phyloP scores from a whole-genome alignment of 1,140 invertebrate species.

The Drosophila takahashii region DNA sequence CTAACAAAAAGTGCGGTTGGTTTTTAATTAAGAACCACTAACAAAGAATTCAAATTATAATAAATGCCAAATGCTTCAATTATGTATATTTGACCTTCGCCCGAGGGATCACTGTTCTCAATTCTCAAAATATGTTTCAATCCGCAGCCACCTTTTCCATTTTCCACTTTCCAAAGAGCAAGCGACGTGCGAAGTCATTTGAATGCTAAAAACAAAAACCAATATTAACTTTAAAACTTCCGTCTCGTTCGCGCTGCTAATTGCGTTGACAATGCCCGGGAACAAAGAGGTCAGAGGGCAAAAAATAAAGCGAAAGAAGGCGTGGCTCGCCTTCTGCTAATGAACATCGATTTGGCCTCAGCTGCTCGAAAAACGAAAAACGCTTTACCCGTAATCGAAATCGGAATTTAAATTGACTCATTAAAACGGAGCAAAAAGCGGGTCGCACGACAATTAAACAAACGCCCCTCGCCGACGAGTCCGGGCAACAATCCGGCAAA shows the following conservation, averaged over 20 bases:
- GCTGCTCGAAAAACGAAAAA: conserved; percentile 55
- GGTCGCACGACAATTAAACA: conserved; percentile 81
- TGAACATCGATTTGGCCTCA: conserved; percentile 78
- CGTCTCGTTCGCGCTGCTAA: conserved; percentile 51
- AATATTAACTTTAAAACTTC: conserved; percentile 73
- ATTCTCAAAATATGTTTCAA: conserved; percentile 38
- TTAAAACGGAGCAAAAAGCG: conserved; percentile 79
- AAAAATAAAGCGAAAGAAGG: conserved; percentile 27
- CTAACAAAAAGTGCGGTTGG: conserved; percentile 57
- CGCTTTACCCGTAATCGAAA: conserved; percentile 72
- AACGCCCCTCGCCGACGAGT: conserved; percentile 35
- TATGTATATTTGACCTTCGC: conserved; percentile 38
- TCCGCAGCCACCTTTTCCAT: conserved; percentile 19
- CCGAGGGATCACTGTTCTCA: not conserved
- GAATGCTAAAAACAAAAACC: conserved; percentile 55
- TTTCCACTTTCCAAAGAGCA: not conserved
- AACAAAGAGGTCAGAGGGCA: conserved; percentile 39
- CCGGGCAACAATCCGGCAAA: conserved; percentile 9
- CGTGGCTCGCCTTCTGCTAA: conserved; percentile 61
- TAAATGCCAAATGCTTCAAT: conserved; percentile 26
- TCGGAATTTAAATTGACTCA: conserved; percentile 83
- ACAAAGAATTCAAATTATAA: conserved; percentile 42
- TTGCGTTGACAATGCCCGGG: conserved; percentile 71
- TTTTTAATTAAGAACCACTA: conserved; percentile 69
- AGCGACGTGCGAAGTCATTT: conserved; percentile 50